Base-by-base conservation (phyloP, 2,888 invertebrate species). In the Chelonus formosanus region DNA sequence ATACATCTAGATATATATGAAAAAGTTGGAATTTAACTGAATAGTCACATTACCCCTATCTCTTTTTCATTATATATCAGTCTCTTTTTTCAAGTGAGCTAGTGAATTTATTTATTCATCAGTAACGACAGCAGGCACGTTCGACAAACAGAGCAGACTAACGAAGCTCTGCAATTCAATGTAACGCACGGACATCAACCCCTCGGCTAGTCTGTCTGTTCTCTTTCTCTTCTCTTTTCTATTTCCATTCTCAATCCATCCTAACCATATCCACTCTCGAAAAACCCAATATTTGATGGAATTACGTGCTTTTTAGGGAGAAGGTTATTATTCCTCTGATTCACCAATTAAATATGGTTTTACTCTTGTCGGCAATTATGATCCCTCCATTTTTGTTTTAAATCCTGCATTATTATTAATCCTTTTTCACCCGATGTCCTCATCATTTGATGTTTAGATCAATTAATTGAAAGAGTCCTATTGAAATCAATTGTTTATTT, bases 31-130 rank as follows among this genome's bases (percentile, higher is more conserved):
- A 20, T 20, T 20, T 20, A 20, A 20, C 20, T 20, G 20, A 20
- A 62, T 43, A n/a, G 35, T 54, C 52, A 44, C 53, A 61, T 66
- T 63, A 43, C 52, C 50, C 31, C 57, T 64, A 68, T 66, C 61
- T 70, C 61, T 68, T 50, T 60, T 60, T 66, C 48, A 47, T 52
- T 53, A 43, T 52, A 59, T 53, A 44, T 45, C 62, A 44, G 47
- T 64, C 32, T 32, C 10, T 61, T 67, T 55, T 56, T 56, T 62
- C 32, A 58, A 67, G 52, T 52, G 47, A 50, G 67, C 75, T 70
- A 73, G 73, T 71, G 74, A 75, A 76, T 80, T 78, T 79, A 79
- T 80, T 78, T 80, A 79, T 78, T 79, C 79, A 76, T 76, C 74
- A 71, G 74, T 69, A 71, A 75, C 75, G 75, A 71, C 64, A 63